Evolutionary conservation across 2,797 vertebrate genomes (phyloP), one percentile per base, ranked within the genome.

Genomic region (Poecilia picta): DNA sequence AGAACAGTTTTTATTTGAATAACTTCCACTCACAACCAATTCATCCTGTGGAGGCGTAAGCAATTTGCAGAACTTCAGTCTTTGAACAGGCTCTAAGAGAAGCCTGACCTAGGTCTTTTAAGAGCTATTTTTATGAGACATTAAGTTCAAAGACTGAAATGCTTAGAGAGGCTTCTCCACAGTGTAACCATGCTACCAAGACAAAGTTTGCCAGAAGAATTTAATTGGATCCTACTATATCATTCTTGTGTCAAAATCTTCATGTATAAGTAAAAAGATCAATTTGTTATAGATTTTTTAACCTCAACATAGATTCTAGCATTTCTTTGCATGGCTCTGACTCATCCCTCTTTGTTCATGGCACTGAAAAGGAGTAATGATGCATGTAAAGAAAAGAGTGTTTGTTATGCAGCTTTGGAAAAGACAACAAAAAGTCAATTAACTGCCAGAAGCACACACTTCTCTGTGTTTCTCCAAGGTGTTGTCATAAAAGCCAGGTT

Each of bases 341-440:
- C 82, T 86, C 86, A 86, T 76, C 11, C 33, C 25, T 82, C 74
- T 33, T 81, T 89, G 74, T 83, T 64, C 33, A 57, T 55, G 78
- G 53, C 28, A 8, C 36, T 74, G 76, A 81, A 77, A 57, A 59
- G 46, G 28, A 79, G 53, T 78, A 82, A 88, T 73, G 64, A 77
- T 78, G 45, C 76, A 43, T 78, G 73, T 84, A 74, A 83, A 89
- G 76, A 47, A 83, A 78, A 8, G 1, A 77, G 82, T 83, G 45
- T 83, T 87, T 85, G 45, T 72, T 72, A 62, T 62, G 75, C 75
- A 78, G 72, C 81, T 33, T 77, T 80, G 71, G 36, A 78, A 82
- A 28, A 74, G 74, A 68, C 80, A 80, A 73, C 59, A 79, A 85
- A 72, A 70, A 84, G 70, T 72, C 72, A 88, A 83, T 87, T 86